Evolutionary conservation across 1,140 invertebrate genomes (phyloP).

Genomic region (Drosophila nikananu): DNA sequence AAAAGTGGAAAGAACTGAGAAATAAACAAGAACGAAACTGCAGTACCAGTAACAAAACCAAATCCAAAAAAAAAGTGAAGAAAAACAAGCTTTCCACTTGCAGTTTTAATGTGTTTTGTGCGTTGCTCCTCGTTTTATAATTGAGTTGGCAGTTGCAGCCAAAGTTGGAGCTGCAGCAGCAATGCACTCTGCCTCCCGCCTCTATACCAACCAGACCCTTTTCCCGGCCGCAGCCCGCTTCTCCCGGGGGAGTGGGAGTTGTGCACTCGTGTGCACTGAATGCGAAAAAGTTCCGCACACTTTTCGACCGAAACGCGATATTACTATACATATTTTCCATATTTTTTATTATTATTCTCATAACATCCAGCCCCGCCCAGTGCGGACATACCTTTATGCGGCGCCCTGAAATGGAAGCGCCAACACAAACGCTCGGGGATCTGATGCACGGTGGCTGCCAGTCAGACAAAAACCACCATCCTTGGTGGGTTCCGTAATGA

Average conservation of each 20-base stretch:
- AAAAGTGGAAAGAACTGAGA: constrained; percentile 61
- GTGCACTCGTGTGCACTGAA: constrained; percentile 81
- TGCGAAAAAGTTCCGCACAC: constrained; percentile 75
- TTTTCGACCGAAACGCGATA: constrained; percentile 72
- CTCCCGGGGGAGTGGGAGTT: constrained; percentile 20
- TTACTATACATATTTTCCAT: constrained; percentile 47
- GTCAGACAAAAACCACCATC: constrained; percentile 16
- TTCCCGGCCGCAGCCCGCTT: constrained; percentile 7
- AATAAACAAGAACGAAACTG: constrained; percentile 61
- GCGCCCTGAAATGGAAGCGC: constrained; percentile 44
- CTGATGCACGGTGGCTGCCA: constrained; percentile 36
- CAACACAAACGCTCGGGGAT: constrained; percentile 38
- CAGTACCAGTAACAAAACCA: constrained; percentile 18
- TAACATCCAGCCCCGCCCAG: constrained; percentile 24
- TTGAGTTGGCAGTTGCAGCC: constrained; percentile 71
- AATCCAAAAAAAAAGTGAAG: constrained; percentile 13
- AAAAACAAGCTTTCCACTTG: constrained; percentile 74
- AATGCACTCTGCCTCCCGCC: constrained; percentile 19
- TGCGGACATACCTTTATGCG: constrained; percentile 53
- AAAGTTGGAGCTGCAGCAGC: constrained; percentile 37
- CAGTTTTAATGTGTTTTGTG: constrained; percentile 83
- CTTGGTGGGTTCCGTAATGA: constrained; percentile 71
- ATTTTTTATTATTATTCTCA: constrained; percentile 45
- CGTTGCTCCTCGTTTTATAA: constrained; percentile 76
- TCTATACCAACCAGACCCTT: not conserved